A percentile compares a stretch with the other conserved stretches of the same genome.
These are phyloP conservation scores for Crocidura indochinensis DNA, from an alignment of 2,797 vertebrate genomes.

Conservation along the genomic window DNA sequence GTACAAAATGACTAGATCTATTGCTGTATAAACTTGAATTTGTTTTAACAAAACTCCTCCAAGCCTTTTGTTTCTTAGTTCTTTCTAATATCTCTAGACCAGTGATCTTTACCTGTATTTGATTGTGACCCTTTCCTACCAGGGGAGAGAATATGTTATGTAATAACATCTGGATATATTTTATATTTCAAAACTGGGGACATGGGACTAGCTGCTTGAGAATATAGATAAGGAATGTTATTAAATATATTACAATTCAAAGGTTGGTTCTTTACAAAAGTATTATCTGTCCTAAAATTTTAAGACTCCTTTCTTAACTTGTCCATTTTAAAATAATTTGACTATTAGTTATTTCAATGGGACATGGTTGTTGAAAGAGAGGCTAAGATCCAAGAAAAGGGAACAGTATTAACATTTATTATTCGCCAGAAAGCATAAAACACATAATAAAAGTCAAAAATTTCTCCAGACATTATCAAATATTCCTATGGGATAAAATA, in stretches of 20 bases:
- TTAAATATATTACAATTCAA: neutral
- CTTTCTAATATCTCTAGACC: neutral
- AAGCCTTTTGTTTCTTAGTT: neutral
- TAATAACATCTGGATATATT: constrained; percentile 2
- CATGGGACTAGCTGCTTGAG: neutral
- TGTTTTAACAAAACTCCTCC: neutral
- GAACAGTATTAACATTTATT: neutral
- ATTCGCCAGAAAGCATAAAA: constrained; percentile 24
- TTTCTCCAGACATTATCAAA: neutral
- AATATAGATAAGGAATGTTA: neutral
- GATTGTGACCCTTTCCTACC: neutral
- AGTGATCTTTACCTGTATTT: neutral
- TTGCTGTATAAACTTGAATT: neutral
- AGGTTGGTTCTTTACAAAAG: neutral
- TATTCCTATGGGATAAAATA: neutral
- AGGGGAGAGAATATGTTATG: too few species aligned
- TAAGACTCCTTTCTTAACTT: constrained; percentile 17
- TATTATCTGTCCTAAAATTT: neutral
- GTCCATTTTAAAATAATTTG: neutral
- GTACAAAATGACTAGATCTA: neutral
- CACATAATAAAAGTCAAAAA: neutral
- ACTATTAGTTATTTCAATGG: constrained; percentile 27
- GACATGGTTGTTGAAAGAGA: constrained; percentile 32
- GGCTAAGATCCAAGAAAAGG: constrained; percentile 31
- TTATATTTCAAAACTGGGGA: neutral